Conservation (phyloP, 2,888 invertebrate genomes). For the Tridacna crocea region DNA sequence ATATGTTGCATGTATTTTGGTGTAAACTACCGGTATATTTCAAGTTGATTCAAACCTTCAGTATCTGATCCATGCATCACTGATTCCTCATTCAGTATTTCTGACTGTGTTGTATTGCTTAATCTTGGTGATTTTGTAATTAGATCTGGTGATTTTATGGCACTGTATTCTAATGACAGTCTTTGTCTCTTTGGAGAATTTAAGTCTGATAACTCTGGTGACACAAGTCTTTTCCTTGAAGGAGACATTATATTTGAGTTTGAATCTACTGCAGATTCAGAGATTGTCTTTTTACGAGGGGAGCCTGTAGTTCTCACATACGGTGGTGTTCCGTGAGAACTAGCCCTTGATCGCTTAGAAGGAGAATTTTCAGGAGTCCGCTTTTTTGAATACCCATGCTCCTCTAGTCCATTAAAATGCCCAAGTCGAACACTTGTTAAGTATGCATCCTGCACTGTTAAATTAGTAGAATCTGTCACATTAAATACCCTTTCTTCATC, state of each 20-base stretch:
- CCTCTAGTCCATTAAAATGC: conserved; percentile 60
- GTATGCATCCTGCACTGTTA: conserved; percentile 61
- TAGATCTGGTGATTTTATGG: neutral
- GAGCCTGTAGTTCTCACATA: conserved; percentile 1
- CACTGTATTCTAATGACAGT: neutral
- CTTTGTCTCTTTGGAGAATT: conserved; percentile 29
- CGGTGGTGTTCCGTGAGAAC: conserved; percentile 32
- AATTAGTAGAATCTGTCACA: conserved; percentile 45
- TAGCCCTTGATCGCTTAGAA: conserved; percentile 22
- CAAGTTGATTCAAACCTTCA: conserved; percentile 34
- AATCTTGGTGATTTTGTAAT: neutral
- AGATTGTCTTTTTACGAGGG: conserved; percentile 4
- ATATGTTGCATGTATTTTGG: no score
- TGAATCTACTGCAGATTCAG: conserved; percentile 20
- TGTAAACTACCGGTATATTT: no score
- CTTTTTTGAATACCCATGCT: conserved; percentile 45
- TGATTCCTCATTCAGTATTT: conserved; percentile 38
- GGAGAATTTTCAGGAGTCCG: conserved; percentile 32
- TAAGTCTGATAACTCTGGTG: neutral
- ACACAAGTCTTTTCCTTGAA: conserved; percentile 12
- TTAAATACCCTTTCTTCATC: conserved; percentile 57
- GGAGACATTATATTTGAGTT: conserved; percentile 13
- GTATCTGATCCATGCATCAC: conserved; percentile 52
- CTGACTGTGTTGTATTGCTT: conserved; percentile 5
- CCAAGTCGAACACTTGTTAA: conserved; percentile 58